Base-by-base conservation (phyloP, 2,888 invertebrate genomes). In the Athalia circularis region DNA sequence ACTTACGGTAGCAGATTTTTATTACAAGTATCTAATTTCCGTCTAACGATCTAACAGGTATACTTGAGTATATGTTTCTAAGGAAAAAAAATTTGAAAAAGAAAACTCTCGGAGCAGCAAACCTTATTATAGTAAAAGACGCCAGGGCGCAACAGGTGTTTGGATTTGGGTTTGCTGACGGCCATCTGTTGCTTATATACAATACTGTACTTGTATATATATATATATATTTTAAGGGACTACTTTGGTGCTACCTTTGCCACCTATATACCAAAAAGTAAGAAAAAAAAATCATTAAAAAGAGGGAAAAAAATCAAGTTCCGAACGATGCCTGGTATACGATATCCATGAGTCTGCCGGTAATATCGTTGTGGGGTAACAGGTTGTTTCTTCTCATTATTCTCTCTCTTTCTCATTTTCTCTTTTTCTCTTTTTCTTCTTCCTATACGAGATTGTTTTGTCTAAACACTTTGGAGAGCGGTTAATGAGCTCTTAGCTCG, bases 401-500 rank as follows among this genome's bases (percentile, higher is more conserved):
- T 48, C 48, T 2, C 47, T 11, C 15, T 45, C 8, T 47, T 8
- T n/a, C 9, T 45, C 3, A 15, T n/a, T 62, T 43, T 65, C 11
- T 29, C 57, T 47, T 29, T 29, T 29, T 29, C 29, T 29, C 29
- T 29, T 29, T 29, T 29, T 29, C 29, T 29, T 29, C 29, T 29
- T 29, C 29, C 29, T 29, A 29, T 29, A 29, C 29, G 85, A 84
- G 86, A 87, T 87, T 86, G 86, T 87, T 87, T 86, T 81, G 83
- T 81, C 82, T 82, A 80, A 72, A 80, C 62, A 77, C 72, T 72
- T 79, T 61, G 61, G 75, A 76, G 80, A 81, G n/a, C 52, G 81
- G 70, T 85, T 87, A 86, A 87, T 86, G 85, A 86, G 84, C 85
- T 72, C 72, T 57, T 47, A 59, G 68, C 54, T 54, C 54, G 9